These are phyloP conservation scores for Cepphus grylle DNA, from an alignment of 2,113 vertebrate genomes.

Conservation along the genomic window DNA sequence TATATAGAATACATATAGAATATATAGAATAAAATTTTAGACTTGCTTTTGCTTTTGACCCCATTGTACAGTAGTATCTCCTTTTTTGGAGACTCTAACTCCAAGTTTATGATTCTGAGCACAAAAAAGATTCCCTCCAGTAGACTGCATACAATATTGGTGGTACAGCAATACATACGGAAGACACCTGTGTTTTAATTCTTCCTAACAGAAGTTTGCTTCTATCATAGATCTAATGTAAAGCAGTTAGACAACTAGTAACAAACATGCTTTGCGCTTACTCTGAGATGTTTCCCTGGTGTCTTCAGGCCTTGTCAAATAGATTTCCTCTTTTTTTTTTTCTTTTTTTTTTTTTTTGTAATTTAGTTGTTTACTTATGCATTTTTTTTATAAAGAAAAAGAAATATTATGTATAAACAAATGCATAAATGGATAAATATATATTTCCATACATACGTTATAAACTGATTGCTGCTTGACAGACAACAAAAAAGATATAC, in stretches of 20 bases:
- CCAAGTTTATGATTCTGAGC: background rate
- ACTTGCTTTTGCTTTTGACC: background rate
- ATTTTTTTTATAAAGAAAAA: background rate
- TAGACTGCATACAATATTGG: background rate
- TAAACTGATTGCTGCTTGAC: background rate
- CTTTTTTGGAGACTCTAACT: background rate
- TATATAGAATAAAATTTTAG: background rate
- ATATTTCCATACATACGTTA: background rate
- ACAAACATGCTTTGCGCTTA: background rate
- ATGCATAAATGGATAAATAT: background rate
- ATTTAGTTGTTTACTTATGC: background rate
- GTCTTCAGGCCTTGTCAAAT: background rate
- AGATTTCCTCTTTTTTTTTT: background rate
- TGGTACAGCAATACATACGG: background rate
- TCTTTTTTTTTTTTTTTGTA: background rate
- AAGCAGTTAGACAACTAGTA: background rate
- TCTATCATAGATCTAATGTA: background rate
- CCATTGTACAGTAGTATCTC: background rate
- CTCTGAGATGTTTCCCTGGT: background rate
- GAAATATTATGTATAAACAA: background rate
- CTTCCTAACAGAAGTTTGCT: background rate
- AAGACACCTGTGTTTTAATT: background rate
- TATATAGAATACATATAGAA: background rate
- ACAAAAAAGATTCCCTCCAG: background rate
- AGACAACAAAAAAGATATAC: background rate